These are phyloP conservation scores for Bellardia bayeri DNA, from an alignment of 2,888 invertebrate species.

Conservation along the genomic window DNA sequence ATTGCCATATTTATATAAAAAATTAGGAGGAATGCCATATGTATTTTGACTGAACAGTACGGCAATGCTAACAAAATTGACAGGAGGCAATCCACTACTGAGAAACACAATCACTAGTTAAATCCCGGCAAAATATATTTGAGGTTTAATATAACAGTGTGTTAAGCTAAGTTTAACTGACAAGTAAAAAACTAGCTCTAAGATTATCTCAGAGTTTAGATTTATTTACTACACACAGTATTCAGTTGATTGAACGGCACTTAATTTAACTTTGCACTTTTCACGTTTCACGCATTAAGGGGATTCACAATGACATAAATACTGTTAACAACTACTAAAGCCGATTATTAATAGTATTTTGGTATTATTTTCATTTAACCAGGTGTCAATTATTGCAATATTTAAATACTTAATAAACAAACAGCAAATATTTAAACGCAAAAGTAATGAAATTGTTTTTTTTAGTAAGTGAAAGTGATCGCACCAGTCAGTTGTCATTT, in stretches of 20 bases:
- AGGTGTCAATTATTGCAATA: constrained; percentile 27
- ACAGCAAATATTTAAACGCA: constrained; percentile 7
- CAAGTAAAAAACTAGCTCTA: no score
- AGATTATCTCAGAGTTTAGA: no score
- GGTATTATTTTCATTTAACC: constrained; percentile 1
- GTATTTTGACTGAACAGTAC: no score
- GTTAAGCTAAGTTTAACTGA: no score
- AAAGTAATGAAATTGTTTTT: constrained; percentile 11
- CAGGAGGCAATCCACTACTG: no score
- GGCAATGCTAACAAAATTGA: no score
- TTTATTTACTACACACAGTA: no score
- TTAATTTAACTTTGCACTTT: constrained; percentile 5
- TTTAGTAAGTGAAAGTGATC: constrained; percentile 63
- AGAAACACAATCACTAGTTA: no score
- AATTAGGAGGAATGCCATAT: no score
- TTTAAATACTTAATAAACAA: constrained; percentile 44
- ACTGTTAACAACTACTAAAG: background rate
- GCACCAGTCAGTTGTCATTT: constrained; percentile 52
- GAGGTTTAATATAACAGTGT: no score
- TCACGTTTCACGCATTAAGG: background rate
- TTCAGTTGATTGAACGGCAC: constrained; percentile 5
- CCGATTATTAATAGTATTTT: background rate
- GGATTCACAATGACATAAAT: constrained; percentile 10
- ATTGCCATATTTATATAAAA: no score
- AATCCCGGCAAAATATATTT: no score